Conservation (phyloP, 2,797 vertebrate species). For the Platalea minor region DNA sequence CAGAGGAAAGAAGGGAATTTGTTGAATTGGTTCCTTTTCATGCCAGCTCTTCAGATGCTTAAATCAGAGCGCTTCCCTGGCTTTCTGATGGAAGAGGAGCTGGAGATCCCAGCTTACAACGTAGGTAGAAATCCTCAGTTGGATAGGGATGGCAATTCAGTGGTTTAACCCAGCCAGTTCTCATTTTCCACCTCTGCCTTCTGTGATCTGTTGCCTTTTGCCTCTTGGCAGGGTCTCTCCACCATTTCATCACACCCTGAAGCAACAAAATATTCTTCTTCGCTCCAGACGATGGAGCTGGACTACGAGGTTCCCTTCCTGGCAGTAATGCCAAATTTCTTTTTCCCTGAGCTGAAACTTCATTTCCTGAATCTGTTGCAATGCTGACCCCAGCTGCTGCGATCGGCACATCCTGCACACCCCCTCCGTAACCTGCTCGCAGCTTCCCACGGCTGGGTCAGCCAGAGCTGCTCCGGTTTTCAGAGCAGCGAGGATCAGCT, state of each 20-base stretch:
- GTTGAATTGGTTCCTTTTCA: background rate
- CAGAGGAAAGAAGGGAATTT: background rate
- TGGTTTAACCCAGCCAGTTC: background rate
- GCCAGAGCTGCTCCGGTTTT: background rate
- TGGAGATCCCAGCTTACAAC: background rate
- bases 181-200: background rate
- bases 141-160: too few relatives aligned
- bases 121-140: background rate
- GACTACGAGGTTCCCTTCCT: background rate
- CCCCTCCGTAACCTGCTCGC: background rate
- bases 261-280: background rate
- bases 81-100: background rate
- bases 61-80: background rate
- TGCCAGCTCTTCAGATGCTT: background rate
- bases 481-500: background rate
- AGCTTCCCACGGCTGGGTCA: background rate
- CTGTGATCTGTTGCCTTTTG: background rate
- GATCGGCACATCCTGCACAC: background rate
- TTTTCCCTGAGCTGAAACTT: background rate
- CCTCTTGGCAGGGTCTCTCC: background rate
- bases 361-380: slow-evolving; percentile 26
- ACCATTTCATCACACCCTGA: slow-evolving; percentile 38
- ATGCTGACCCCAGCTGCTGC: background rate
- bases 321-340: background rate
- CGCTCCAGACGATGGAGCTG: background rate